Base-by-base conservation (phyloP, 2,888 invertebrate species). In the Geotrupes spiniger region DNA sequence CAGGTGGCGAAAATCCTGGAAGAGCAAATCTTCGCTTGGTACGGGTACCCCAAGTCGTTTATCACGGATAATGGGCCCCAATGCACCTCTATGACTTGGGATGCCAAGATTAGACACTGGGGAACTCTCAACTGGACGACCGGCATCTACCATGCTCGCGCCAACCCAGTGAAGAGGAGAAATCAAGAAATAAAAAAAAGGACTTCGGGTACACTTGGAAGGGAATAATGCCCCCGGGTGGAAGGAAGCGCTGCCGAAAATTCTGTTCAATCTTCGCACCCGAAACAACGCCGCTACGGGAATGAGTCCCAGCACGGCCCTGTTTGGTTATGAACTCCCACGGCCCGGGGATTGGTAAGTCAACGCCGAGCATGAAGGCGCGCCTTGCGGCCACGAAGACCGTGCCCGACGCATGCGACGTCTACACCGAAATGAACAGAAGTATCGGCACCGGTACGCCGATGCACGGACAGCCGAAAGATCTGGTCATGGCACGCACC, bases 131-230 rank as follows among this genome's bases (percentile, higher is more conserved):
- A 40, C 1, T 62, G 58, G 55, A 57, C 56, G 0, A 63, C 58
- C 0, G 48, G 61, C 0, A 47, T 51, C 0, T 59, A 60, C 36
- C 60, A 61, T 31, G 57, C 60, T 1, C 43, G 42, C 17, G 60
- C 58, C 1, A 61, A 59, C 38, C 57, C 58, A 2, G 52, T n/a
- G n/a, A n/a, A n/a, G n/a, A n/a, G n/a, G n/a, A n/a, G n/a, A n/a
- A n/a, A n/a, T n/a, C n/a, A n/a, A 51, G 3, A 53, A 63, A 37
- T 10, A 59, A 4, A 63, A 62, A 26, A 58, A 60, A 46, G 57
- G 54, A 0, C 42, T 61, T 2, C 33, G 29, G 2, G 5, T 26
- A 12, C 28, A 36, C 2, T 26, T 50, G 31, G 36, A 26, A 29
- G 36, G 28, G n/a, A 16, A 29, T 14, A n/a, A 25, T 10, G 10